phyloP scores from a whole-genome alignment of 1,140 invertebrate genomes.

The Campoletis sonorensis region DNA sequence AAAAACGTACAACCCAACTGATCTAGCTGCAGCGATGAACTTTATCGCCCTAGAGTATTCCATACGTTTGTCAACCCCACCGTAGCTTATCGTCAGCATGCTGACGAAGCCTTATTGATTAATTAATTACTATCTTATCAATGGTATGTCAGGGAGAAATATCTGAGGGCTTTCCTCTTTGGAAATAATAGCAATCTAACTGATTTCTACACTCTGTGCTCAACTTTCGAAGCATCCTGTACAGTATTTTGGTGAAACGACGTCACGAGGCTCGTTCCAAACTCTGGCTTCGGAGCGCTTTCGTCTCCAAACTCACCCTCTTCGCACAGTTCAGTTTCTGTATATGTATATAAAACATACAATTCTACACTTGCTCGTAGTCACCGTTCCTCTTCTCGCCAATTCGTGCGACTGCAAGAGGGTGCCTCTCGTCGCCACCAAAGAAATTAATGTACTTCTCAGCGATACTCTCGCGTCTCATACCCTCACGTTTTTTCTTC shows the following conservation, averaged over 20 bases:
- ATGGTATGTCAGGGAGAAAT: too few relatives aligned
- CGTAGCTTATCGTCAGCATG: too few relatives aligned
- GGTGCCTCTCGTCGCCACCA: slow-evolving; percentile 30
- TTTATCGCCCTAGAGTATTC: too few relatives aligned
- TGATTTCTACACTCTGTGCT: background rate
- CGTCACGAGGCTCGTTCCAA: background rate
- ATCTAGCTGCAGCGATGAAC: too few relatives aligned
- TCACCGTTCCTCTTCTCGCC: background rate
- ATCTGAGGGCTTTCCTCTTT: too few relatives aligned
- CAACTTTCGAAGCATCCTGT: too few relatives aligned
- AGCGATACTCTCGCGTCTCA: slow-evolving; percentile 15
- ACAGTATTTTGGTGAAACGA: too few relatives aligned
- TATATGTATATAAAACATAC: background rate
- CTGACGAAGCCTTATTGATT: too few relatives aligned
- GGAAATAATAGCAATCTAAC: background rate
- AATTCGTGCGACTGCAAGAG: background rate
- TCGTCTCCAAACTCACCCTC: too few relatives aligned
- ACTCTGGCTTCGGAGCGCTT: background rate
- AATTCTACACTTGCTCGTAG: background rate
- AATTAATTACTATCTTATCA: too few relatives aligned
- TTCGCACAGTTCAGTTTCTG: background rate
- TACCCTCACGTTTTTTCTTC: slow-evolving; percentile 2
- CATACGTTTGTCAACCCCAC: too few relatives aligned
- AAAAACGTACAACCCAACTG: too few relatives aligned
- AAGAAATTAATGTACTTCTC: slow-evolving; percentile 41